phyloP scores from a whole-genome alignment of 2,888 invertebrate species.

The Villa cingulata region DNA sequence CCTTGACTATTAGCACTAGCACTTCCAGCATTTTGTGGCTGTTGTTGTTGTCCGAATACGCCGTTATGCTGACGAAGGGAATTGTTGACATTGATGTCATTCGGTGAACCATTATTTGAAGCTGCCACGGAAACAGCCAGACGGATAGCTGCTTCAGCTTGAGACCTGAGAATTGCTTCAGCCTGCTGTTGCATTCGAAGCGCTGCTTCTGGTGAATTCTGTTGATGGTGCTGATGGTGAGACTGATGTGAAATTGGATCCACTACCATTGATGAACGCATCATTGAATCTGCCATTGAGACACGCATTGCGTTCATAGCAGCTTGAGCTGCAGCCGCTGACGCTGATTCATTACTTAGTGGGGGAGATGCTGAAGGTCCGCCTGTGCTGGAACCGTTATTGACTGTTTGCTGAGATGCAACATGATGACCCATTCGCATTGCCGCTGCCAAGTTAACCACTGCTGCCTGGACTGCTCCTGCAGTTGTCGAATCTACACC shows the following conservation, averaged over 20 bases:
- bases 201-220: constrained; percentile 35
- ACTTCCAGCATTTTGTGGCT: constrained; percentile 4
- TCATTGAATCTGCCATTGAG: constrained; percentile 42
- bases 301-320: constrained; percentile 49
- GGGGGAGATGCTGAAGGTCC: constrained; percentile 30
- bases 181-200: constrained; percentile 67
- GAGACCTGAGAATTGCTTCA: constrained; percentile 67
- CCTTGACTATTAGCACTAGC: neutral
- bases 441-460: constrained; percentile 61
- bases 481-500: constrained; percentile 38
- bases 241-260: constrained; percentile 33
- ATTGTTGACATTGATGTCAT: constrained; percentile 12
- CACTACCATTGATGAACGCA: constrained; percentile 38
- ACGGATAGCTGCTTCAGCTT: constrained; percentile 72
- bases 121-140: constrained; percentile 63
- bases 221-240: constrained; percentile 22
- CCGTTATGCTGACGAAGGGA: constrained; percentile 13
- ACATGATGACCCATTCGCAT: constrained; percentile 46
- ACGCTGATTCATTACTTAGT: constrained; percentile 34
- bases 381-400: constrained; percentile 13
- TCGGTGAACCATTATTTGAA: constrained; percentile 17
- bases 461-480: constrained; percentile 56
- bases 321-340: constrained; percentile 40
- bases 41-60: constrained; percentile 8
- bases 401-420: constrained; percentile 18